Percentiles rank a stretch among this genome's conserved stretches.
Conservation (phyloP, 1,140 invertebrate species). For the Bemisia tabaci region DNA sequence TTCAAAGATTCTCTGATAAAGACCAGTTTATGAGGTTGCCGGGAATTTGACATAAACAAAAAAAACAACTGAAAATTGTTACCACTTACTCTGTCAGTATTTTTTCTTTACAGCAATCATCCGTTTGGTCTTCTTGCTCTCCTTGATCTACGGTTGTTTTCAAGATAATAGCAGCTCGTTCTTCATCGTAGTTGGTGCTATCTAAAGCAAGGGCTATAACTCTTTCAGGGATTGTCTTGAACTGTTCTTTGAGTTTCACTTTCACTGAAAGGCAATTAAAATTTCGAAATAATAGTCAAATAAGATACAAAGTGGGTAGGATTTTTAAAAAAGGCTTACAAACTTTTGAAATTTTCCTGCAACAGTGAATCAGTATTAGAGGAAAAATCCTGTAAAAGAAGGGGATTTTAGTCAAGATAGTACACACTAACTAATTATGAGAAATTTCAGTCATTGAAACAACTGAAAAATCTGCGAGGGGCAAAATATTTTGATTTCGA, state of each 20-base stretch:
- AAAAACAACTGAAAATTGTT: not conserved
- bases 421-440: conserved; percentile 7
- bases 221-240: conserved; percentile 57
- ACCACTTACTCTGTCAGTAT: not conserved
- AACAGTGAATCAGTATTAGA: not conserved
- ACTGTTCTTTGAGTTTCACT: conserved; percentile 52
- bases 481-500: no score
- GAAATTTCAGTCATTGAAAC: not conserved
- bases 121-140: conserved; percentile 17
- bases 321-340: conserved; percentile 8
- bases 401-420: conserved; percentile 1
- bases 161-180: conserved; percentile 59
- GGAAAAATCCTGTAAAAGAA: not conserved
- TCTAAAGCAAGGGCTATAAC: conserved; percentile 73
- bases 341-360: conserved; percentile 10
- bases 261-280: conserved; percentile 54
- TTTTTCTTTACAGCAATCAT: conserved; percentile 1
- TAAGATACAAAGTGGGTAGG: not conserved
- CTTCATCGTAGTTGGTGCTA: conserved; percentile 69
- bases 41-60: no score
- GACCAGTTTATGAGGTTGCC: no score
- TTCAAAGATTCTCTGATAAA: no score
- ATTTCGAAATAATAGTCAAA: conserved; percentile 8
- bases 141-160: conserved; percentile 47
- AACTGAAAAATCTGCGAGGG: no score